phyloP scores from a whole-genome alignment of 2,888 invertebrate genomes.

The Cantharis flavilabris region DNA sequence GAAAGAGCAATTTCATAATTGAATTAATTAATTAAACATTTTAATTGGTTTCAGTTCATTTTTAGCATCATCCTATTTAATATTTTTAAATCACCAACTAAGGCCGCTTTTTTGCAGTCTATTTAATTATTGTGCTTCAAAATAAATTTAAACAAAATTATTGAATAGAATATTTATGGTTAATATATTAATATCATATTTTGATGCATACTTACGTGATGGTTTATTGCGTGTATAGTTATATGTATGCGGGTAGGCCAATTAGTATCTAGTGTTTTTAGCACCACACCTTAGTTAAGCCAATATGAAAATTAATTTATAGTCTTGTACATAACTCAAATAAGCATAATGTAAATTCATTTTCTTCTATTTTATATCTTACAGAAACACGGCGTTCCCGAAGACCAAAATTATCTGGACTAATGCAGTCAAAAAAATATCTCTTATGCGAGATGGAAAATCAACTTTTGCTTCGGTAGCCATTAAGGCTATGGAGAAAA shows the following conservation, averaged over 20 bases:
- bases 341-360: not conserved
- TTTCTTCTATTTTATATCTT: not conserved
- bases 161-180: slow-evolving; percentile 4
- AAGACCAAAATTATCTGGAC: slow-evolving; percentile 45
- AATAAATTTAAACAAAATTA: slow-evolving; percentile 9
- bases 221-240: not conserved
- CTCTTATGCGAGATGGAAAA: slow-evolving; percentile 41
- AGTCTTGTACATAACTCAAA: not conserved
- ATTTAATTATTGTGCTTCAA: slow-evolving; percentile 15
- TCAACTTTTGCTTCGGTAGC: slow-evolving; percentile 46
- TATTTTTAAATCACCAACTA: not conserved
- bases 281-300: not conserved
- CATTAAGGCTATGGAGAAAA: slow-evolving; percentile 43
- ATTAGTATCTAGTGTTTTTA: slow-evolving; percentile 1
- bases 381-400: slow-evolving; percentile 12
- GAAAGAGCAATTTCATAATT: not conserved
- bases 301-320: slow-evolving; percentile 2
- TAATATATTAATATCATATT: slow-evolving; percentile 9
- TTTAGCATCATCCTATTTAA: not conserved
- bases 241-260: not conserved
- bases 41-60: not conserved
- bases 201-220: slow-evolving; percentile 2
- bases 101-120: not conserved
- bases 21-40: not conserved
- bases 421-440: slow-evolving; percentile 46